These are phyloP conservation scores for Colistium nudipinnis DNA, from an alignment of 2,113 vertebrate species.

Conservation along the genomic window DNA sequence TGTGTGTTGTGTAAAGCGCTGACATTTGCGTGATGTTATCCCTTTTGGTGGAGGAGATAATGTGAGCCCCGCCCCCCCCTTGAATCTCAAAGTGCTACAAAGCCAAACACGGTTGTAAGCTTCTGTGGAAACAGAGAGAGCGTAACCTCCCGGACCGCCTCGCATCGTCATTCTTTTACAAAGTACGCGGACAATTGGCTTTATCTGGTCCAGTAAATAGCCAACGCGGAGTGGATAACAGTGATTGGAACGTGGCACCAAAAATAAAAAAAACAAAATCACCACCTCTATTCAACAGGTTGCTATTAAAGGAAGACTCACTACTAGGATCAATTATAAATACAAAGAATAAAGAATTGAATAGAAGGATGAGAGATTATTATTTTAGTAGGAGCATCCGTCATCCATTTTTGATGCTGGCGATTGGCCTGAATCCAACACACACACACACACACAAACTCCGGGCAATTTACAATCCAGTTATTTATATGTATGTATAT, in stretches of 20 bases:
- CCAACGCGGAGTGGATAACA: conserved; percentile 5
- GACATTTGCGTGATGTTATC: conserved; percentile 53
- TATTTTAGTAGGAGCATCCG: neutral
- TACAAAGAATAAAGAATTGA: too few relatives aligned
- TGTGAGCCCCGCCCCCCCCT: neutral
- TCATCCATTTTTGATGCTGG: neutral
- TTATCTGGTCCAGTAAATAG: conserved; percentile 10
- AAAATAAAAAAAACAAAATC: too few relatives aligned
- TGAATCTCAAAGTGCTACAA: conserved; percentile 1
- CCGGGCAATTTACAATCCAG: neutral
- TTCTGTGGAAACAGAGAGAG: conserved; percentile 2
- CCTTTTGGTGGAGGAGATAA: conserved; percentile 17
- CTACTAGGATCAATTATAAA: too few relatives aligned
- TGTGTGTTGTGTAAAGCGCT: conserved; percentile 7
- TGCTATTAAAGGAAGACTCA: too few relatives aligned
- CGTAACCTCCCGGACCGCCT: conserved; percentile 2
- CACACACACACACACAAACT: neutral
- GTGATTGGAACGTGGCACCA: conserved; percentile 1
- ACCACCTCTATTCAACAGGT: neutral
- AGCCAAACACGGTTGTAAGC: conserved; percentile 25
- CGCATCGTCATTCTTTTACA: conserved; percentile 25
- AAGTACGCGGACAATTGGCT: conserved; percentile 18
- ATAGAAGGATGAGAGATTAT: neutral
- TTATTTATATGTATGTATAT: neutral
- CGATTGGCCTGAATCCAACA: conserved; percentile 10